A percentile compares a stretch with the other conserved stretches of the same genome.
Conservation (phyloP, 2,797 vertebrate species). For the Cossypha dichroa region DNA sequence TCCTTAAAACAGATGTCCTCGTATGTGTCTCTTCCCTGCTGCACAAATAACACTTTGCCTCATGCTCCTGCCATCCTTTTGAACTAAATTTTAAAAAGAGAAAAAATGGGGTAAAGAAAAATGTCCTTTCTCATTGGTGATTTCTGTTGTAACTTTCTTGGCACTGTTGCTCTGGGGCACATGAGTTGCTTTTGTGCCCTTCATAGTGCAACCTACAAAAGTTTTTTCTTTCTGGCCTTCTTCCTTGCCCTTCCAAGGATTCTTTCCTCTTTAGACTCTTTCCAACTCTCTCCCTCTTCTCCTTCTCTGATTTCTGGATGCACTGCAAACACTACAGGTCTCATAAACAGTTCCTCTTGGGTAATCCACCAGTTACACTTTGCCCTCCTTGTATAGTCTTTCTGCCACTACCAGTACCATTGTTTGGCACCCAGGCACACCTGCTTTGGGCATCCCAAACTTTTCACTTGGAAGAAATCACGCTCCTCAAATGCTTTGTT, state of each 20-base stretch:
- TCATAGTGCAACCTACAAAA: neutral
- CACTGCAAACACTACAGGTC: neutral
- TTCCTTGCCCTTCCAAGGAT: neutral
- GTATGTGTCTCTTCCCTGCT: neutral
- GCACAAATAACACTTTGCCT: conserved; percentile 42
- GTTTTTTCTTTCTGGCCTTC: neutral
- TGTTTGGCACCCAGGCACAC: neutral
- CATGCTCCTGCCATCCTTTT: conserved; percentile 17
- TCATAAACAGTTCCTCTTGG: neutral
- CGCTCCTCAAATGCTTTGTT: neutral
- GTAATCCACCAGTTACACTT: neutral
- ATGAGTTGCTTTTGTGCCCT: neutral
- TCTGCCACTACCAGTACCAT: neutral
- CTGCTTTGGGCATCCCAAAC: neutral
- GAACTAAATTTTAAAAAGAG: neutral
- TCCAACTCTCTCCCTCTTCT: neutral
- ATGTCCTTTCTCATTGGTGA: neutral
- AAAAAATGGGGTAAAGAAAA: neutral
- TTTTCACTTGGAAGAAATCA: neutral
- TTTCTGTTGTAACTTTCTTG: neutral
- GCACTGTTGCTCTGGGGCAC: neutral
- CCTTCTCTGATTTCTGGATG: neutral
- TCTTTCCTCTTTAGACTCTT: neutral
- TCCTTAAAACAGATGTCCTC: conserved; percentile 36
- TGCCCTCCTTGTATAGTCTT: neutral